Conservation (phyloP, 2,888 invertebrate species). For the Catocala sponsa region DNA sequence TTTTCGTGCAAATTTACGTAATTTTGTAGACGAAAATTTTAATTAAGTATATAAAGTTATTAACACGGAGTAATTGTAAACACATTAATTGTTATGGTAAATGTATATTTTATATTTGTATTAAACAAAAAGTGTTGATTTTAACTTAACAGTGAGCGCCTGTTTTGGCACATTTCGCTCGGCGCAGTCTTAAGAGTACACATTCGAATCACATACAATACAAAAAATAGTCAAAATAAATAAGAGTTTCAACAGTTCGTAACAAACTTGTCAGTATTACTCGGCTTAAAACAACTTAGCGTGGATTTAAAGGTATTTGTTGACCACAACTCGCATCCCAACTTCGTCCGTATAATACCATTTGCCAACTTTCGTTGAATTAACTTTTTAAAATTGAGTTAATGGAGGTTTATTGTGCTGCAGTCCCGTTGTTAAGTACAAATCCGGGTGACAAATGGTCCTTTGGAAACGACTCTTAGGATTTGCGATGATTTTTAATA, state of each 20-base stretch:
- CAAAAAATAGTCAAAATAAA: conserved; percentile 24
- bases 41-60: too few species aligned
- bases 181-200: not conserved
- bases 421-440: conserved; percentile 6
- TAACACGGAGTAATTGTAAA: too few species aligned
- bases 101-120: too few species aligned
- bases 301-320: conserved; percentile 45
- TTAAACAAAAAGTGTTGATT: too few species aligned
- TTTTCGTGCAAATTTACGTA: too few species aligned
- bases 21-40: too few species aligned
- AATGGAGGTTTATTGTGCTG: conserved; percentile 26
- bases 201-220: not conserved
- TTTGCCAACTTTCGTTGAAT: conserved; percentile 35
- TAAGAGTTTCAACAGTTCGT: conserved; percentile 13
- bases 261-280: conserved; percentile 36
- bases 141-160: too few species aligned
- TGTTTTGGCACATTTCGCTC: too few species aligned
- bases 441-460: conserved; percentile 9
- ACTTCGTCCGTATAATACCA: conserved; percentile 35
- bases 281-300: conserved; percentile 48
- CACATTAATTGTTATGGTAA: too few species aligned
- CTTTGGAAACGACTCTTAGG: conserved; percentile 5
- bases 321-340: conserved; percentile 30
- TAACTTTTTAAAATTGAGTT: conserved; percentile 44
- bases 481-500: not conserved